These are phyloP conservation scores for Papilio xuthus DNA, from an alignment of 1,140 invertebrate genomes.

Conservation along the genomic window DNA sequence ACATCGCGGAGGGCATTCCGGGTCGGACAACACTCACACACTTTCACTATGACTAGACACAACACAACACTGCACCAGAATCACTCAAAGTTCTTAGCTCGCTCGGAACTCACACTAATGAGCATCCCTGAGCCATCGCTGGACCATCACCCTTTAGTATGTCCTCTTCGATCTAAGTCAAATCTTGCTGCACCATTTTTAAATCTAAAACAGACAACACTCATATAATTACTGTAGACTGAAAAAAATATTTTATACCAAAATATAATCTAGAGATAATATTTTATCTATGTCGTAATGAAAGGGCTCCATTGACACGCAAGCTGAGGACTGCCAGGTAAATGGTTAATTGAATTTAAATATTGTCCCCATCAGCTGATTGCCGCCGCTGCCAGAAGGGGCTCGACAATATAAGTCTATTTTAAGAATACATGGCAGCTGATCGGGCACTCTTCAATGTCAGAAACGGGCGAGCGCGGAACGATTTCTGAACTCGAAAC, in stretches of 20 bases:
- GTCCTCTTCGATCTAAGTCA: conserved; percentile 74
- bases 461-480: conserved; percentile 64
- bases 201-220: conserved; percentile 72
- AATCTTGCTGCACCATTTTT: conserved; percentile 82
- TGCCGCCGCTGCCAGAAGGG: conserved; percentile 71
- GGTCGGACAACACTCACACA: conserved; percentile 64
- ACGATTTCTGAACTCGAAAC: conserved; percentile 50
- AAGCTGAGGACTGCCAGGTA: conserved; percentile 54
- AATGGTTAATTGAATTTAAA: conserved; percentile 79
- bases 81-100: conserved; percentile 61
- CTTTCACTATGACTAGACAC: conserved; percentile 73
- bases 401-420: conserved; percentile 78
- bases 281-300: conserved; percentile 56
- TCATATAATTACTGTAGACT: conserved; percentile 58
- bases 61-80: conserved; percentile 72
- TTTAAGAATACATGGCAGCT: conserved; percentile 77
- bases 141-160: conserved; percentile 50
- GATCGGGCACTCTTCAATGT: conserved; percentile 76
- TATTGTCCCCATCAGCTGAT: conserved; percentile 76
- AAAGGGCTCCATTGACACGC: conserved; percentile 48
- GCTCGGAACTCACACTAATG: conserved; percentile 66
- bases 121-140: conserved; percentile 69
- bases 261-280: conserved; percentile 52
- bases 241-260: conserved; percentile 50
- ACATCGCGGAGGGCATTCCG: conserved; percentile 80